Evolutionary conservation across 2,797 vertebrate species (phyloP), one percentile per base, ranked within the genome.

Genomic region (Brotula barbata): DNA sequence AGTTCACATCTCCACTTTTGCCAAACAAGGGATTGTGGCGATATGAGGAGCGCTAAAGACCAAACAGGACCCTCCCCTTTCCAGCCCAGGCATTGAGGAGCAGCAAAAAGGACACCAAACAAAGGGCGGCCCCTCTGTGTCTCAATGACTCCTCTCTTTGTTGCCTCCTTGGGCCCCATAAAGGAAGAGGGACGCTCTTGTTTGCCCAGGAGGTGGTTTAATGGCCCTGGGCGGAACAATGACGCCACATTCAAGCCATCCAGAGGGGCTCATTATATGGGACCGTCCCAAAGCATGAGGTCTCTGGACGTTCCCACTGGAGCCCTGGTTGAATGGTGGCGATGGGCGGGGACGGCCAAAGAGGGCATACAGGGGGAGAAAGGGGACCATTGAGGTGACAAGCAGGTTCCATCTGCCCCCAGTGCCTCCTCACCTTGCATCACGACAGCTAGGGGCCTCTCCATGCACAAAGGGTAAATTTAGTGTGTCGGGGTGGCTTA

Each of bases 341-440:
- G 59, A 86, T 89, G 82, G 88, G 89, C 88, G 88, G 83, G 82
- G 78, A 57, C 64, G 88, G 86, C 87, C 86, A 78, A 73, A 73
- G 58, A 87, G 89, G 85, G 83, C 81, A 81, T 57, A 73, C 55
- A 76, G 78, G 80, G 88, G 67, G 88, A 90, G 87, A 94, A 95
- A 93, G 82, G 65, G 88, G 81, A 86, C 91, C 93, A 95, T 95
- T 94, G 93, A 94, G 88, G 82, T 92, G 90, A 91, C 89, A 92
- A 93, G 92, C 95, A 95, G 94, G 95, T 95, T 94, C 93, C 94
- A 95, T 95, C 93, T 94, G 95, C 93, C 94, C 93, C 89, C 91
- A 90, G 82, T 89, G 89, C 82, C 62, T 94, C 92, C 93, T 95
- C 92, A 96, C 95, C 95, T 96, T 95, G 93, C 93, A 92, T 94